Percentiles rank a stretch among this genome's conserved stretches.
Evolutionary conservation across 2,888 invertebrate species (phyloP).

Genomic region (Tachina lurida): DNA sequence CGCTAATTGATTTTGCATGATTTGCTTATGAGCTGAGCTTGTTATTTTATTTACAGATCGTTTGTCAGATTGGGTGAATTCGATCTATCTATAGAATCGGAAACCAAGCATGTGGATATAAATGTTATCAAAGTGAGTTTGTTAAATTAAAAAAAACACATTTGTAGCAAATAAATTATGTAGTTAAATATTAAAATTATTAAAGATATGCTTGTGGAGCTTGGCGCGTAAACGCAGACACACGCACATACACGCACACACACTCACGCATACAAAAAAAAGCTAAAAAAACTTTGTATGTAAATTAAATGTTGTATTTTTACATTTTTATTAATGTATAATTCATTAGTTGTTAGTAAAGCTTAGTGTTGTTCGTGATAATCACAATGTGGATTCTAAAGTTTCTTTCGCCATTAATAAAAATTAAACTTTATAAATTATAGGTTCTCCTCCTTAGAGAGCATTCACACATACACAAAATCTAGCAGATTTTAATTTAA

Average conservation of each 20-base stretch:
- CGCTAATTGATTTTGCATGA: slow-evolving; percentile 6
- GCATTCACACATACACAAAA: too few species aligned
- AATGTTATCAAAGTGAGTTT: slow-evolving; percentile 83
- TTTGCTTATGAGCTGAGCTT: neutral
- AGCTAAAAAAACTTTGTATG: neutral
- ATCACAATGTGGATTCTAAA: neutral
- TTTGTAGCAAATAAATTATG: too few species aligned
- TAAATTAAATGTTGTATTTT: neutral
- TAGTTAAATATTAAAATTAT: neutral
- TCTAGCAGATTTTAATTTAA: too few species aligned
- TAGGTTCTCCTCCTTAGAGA: too few species aligned
- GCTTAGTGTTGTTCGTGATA: neutral
- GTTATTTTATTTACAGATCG: slow-evolving; percentile 83
- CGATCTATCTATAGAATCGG: slow-evolving; percentile 85
- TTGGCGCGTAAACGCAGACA: neutral
- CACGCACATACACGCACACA: too few species aligned
- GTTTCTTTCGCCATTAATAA: neutral
- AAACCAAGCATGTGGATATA: slow-evolving; percentile 85
- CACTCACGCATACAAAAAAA: neutral
- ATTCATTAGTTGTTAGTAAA: neutral
- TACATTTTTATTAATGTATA: neutral
- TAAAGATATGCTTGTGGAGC: neutral
- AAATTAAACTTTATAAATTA: neutral
- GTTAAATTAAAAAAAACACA: neutral
- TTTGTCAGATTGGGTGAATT: slow-evolving; percentile 90